phyloP scores from a whole-genome alignment of 2,888 invertebrate species.

The Apodemia zela region DNA sequence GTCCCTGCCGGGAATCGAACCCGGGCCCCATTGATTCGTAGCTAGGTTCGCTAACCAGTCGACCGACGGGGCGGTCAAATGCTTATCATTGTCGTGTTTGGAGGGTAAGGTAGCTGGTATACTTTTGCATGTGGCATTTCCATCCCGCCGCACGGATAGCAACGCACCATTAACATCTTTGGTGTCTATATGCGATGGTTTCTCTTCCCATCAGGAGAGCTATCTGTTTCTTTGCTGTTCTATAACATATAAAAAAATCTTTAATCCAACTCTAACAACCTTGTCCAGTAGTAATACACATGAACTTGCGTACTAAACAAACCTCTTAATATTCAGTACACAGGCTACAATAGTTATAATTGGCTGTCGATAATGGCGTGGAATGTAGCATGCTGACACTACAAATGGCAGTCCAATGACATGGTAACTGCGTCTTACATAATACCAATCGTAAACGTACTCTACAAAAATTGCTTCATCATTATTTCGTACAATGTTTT shows the following conservation, averaged over 20 bases:
- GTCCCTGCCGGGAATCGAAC: not conserved
- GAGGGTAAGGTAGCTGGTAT: no score
- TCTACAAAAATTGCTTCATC: not conserved
- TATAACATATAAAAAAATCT: no score
- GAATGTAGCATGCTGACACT: not conserved
- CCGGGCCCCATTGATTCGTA: not conserved
- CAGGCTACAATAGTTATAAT: not conserved
- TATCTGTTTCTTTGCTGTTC: no score
- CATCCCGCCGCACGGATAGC: no score
- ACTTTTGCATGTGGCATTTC: no score
- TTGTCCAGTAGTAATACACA: not conserved
- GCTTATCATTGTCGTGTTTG: no score
- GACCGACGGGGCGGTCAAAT: no score
- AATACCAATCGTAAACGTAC: not conserved
- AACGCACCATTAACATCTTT: no score
- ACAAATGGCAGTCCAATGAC: not conserved
- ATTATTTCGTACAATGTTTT: not conserved
- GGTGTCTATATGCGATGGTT: no score
- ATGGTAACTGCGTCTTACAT: not conserved
- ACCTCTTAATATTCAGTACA: not conserved
- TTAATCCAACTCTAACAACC: no score
- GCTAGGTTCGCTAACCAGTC: no score
- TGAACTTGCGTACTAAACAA: not conserved
- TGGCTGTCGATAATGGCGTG: not conserved
- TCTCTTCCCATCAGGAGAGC: no score